Evolutionary conservation across 2,113 vertebrate genomes (phyloP), one percentile per base, ranked within the genome.

Genomic region (Polypterus bichir): DNA sequence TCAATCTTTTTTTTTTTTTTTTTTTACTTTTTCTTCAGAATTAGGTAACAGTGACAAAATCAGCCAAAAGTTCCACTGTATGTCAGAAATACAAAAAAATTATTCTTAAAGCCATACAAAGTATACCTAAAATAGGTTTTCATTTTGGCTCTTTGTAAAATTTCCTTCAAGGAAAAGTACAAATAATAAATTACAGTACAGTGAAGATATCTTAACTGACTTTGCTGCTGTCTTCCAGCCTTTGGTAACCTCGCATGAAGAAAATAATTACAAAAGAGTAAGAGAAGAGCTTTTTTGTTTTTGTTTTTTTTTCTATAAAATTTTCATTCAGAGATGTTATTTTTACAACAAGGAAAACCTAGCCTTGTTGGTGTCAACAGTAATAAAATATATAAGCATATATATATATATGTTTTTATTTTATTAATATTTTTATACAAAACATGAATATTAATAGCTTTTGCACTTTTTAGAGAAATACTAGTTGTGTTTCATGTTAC

Each of bases 121-220:
- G 93, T 91, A 97, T 84, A 91, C 83, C 84, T 89, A 86, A 91
- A 88, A 87, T 90, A 88, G 82, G 84, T 86, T 90, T 90, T 69
- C 48, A 68, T 77, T 76, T 70, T 73, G 60, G 27, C 27, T 27
- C 27, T 27, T 27, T 27, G 27, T 27, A 27, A 27, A 27, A 82
- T 97, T 96, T 96, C 93, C 92, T 93, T 97, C 92, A 95, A 97
- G 93, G 93, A 96, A 97, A 97, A 92, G 88, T 92, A 94, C 93
- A 96, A 96, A 97, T 83, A 97, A 97, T 97, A 97, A 97, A 91
- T 95, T 97, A 98, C 90, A 95, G 92, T 97, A 94, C 91, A 97
- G 89, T 92, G 89, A 95, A 92, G 92, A 88, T 90, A 86, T 92
- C 89, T 90, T 89, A 93, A 91, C 89, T 85, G 86, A 92, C 90